Percentiles rank a stretch among this genome's conserved stretches.
These are phyloP conservation scores for Pygmarrhopalites habei DNA, from an alignment of 1,140 invertebrate species.

Conservation along the genomic window DNA sequence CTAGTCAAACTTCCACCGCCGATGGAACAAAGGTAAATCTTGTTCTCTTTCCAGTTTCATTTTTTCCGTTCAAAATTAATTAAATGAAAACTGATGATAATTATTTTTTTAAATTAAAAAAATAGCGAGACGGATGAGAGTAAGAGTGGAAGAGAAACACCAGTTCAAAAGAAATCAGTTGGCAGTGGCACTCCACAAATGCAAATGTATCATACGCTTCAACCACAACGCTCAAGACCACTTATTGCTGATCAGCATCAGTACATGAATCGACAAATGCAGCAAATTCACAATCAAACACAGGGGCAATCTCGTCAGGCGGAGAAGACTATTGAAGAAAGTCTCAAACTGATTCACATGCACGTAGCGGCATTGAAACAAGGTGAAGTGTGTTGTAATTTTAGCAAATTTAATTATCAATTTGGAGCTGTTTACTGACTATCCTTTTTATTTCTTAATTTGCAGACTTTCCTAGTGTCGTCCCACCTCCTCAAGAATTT, in stretches of 20 bases:
- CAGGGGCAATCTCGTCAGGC: slow-evolving; percentile 36
- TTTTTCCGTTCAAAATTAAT: too few species aligned
- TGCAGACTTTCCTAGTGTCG: slow-evolving; percentile 36
- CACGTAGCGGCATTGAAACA: slow-evolving; percentile 44
- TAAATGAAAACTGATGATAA: too few species aligned
- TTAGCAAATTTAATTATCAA: too few species aligned
- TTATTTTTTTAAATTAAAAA: too few species aligned
- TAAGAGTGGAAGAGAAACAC: slow-evolving; percentile 30
- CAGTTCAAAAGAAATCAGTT: slow-evolving; percentile 22
- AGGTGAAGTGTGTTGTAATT: slow-evolving; percentile 23
- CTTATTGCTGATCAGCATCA: slow-evolving; percentile 33
- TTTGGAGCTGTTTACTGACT: too few species aligned
- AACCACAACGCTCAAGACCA: slow-evolving; percentile 34
- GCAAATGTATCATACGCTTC: slow-evolving; percentile 35
- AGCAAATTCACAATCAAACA: slow-evolving; percentile 26
- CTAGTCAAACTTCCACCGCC: slow-evolving; percentile 72
- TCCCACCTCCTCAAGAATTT: slow-evolving; percentile 42
- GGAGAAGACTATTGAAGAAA: slow-evolving; percentile 46
- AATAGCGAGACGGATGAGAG: slow-evolving; percentile 54
- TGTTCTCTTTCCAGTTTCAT: too few species aligned
- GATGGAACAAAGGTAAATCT: too few species aligned
- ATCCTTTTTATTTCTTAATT: slow-evolving; percentile 25
- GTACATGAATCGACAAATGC: slow-evolving; percentile 18
- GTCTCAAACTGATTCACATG: slow-evolving; percentile 45
- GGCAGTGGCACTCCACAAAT: slow-evolving; percentile 1